Evolutionary conservation across 2,888 invertebrate genomes (phyloP), one percentile per base, ranked within the genome.

Genomic region (Candidula unifasciata): DNA sequence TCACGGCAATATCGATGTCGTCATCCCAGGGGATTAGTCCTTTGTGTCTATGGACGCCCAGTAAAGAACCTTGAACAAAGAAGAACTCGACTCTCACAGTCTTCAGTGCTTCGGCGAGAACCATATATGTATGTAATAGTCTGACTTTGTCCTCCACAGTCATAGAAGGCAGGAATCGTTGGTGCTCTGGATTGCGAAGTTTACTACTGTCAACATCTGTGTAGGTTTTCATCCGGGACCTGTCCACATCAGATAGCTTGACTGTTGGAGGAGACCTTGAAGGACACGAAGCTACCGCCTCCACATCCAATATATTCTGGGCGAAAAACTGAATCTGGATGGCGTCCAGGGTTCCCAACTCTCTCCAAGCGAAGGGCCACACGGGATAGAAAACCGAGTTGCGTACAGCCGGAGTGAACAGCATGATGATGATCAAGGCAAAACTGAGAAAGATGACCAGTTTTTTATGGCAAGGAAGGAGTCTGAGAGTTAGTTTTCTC

Each of bases 1-100:
- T 86, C 73, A 90, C 85, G 8, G 87, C 83, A 21, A 90, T 85
- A 71, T 89, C 89, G 16, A 89, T 83, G 71, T 89, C 89, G 79
- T 90, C 90, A 57, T 89, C 89, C 90, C 90, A 90, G 1, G 90
- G 90, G 18, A 89, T 87, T 52, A 88, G 33, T 27, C 89, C 90
- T 69, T 89, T 88, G 82, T 90, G 90, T 74, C 86, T 79, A 21
- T 84, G 52, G 10, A 84, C 79, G 5, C 86, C 86, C 3, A 86
- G 44, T 27, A 86, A 54, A 5, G 86, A 84, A 27, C 60, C 37
- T 13, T 80, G 80, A 18, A 84, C 68, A 24, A 86, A 79, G 44
- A 86, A 84, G 80, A 79, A 86, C 8, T 66, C 57, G 6, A 84
- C 82, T n/a, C 82, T 13, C 60, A 79, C 18, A 24, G 2, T 27